Percentiles rank a stretch among this genome's conserved stretches.
These are phyloP conservation scores for Numenius phaeopus DNA, from an alignment of 2,797 vertebrate genomes.

Conservation along the genomic window DNA sequence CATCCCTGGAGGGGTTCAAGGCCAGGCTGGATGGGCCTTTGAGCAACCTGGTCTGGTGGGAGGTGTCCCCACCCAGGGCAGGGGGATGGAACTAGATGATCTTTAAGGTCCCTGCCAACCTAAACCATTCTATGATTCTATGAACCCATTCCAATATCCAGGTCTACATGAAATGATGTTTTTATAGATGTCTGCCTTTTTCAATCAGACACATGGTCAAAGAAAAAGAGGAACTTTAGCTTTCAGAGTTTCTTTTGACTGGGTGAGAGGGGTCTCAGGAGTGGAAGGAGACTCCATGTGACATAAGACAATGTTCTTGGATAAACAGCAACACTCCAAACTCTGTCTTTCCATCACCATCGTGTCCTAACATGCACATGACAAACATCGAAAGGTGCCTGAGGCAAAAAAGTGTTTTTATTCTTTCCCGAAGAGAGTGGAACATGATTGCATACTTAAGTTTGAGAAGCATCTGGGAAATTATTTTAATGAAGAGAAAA, in stretches of 20 bases:
- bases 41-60: neutral
- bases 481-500: conserved; percentile 6
- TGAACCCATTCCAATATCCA: neutral
- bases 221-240: neutral
- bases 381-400: neutral
- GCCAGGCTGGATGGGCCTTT: neutral
- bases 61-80: neutral
- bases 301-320: neutral
- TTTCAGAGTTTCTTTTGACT: neutral
- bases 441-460: neutral
- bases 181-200: neutral
- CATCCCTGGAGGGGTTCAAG: neutral
- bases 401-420: neutral
- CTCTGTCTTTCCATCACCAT: neutral
- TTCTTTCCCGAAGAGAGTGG: neutral
- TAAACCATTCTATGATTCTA: neutral
- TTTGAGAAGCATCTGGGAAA: neutral
- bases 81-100: neutral
- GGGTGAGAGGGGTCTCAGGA: neutral
- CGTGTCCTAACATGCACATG: accelerated
- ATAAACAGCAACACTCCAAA: neutral
- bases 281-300: neutral
- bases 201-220: neutral
- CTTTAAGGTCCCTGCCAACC: neutral
- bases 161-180: neutral